These are phyloP conservation scores for Tryphoninae sp. DNA, from an alignment of 2,888 invertebrate species.

Conservation along the genomic window DNA sequence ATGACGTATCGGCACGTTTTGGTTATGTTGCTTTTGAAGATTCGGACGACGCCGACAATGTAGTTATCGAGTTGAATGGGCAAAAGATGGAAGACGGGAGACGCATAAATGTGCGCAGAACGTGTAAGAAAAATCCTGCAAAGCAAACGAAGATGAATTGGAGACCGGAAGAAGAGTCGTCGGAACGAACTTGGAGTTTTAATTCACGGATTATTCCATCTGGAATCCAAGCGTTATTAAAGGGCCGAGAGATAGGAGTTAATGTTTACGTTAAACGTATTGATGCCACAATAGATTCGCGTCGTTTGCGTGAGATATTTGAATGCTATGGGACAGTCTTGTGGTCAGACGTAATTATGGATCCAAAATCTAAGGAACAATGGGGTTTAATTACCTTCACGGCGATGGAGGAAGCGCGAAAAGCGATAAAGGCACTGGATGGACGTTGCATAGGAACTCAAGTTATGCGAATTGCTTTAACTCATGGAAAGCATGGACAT, in stretches of 20 bases:
- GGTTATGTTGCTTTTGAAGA: conserved; percentile 99
- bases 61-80: conserved; percentile 95
- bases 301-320: conserved; percentile 96
- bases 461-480: conserved; percentile 98
- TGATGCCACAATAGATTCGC: conserved; percentile 98
- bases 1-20: conserved; percentile 97
- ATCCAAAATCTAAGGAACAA: conserved; percentile 93
- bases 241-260: neutral
- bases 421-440: conserved; percentile 99
- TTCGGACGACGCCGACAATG: conserved; percentile 96
- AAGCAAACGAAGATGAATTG: neutral
- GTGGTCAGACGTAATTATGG: conserved; percentile 98
- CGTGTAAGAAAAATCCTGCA: conserved; percentile 90
- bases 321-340: conserved; percentile 97
- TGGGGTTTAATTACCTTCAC: conserved; percentile 99
- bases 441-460: conserved; percentile 97
- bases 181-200: neutral
- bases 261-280: conserved; percentile 97
- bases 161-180: neutral
- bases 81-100: conserved; percentile 93
- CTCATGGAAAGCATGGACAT: conserved; percentile 94
- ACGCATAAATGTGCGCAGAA: conserved; percentile 97
- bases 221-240: neutral
- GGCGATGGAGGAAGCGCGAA: conserved; percentile 97
- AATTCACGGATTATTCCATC: neutral